A percentile compares a stretch with the other conserved stretches of the same genome.
Evolutionary conservation across 2,888 invertebrate genomes (phyloP).

Genomic region (Drosophila anomelani): DNA sequence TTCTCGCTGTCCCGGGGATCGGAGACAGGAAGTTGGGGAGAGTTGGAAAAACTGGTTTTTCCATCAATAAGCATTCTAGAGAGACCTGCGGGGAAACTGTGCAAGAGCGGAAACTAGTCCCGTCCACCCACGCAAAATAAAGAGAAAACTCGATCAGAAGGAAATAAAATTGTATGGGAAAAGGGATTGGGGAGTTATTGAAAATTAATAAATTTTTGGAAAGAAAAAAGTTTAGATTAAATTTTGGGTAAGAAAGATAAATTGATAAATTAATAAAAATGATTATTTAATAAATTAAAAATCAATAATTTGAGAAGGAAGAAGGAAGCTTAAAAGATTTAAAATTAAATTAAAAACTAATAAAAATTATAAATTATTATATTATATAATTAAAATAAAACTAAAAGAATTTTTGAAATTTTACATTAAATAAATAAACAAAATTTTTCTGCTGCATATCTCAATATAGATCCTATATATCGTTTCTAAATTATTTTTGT

Average conservation of each 20-base stretch:
- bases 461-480: too few relatives aligned
- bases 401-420: too few relatives aligned
- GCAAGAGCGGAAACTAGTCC: constrained; percentile 7
- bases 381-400: too few relatives aligned
- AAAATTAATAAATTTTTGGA: neutral
- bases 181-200: neutral
- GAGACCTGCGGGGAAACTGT: neutral
- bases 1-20: neutral
- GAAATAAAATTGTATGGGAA: neutral
- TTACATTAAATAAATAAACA: too few relatives aligned
- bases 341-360: neutral
- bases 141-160: constrained; percentile 17
- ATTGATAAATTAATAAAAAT: too few relatives aligned
- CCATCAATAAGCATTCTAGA: constrained; percentile 11
- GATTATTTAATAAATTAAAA: too few relatives aligned
- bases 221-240: too few relatives aligned
- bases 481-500: too few relatives aligned
- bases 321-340: neutral
- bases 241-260: too few relatives aligned
- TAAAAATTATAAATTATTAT: too few relatives aligned
- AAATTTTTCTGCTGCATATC: too few relatives aligned
- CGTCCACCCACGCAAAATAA: constrained; percentile 17
- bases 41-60: constrained; percentile 31
- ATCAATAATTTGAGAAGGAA: too few relatives aligned
- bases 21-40: constrained; percentile 22